Conservation (phyloP, 2,888 invertebrate species). For the Apamea anceps region DNA sequence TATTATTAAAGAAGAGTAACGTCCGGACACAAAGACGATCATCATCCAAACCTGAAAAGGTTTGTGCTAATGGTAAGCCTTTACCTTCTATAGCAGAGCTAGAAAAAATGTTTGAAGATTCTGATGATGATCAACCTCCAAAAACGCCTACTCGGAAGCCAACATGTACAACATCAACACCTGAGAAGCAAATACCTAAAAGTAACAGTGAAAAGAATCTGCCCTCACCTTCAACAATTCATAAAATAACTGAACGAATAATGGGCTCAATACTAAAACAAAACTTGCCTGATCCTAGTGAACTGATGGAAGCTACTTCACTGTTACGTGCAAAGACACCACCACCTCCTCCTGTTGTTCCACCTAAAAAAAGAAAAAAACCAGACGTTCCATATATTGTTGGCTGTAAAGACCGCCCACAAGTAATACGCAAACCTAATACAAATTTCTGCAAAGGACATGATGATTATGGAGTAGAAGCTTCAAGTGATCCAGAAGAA, state of each 20-base stretch:
- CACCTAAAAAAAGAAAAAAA: slow-evolving; percentile 69
- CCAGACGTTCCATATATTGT: slow-evolving; percentile 70
- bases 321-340: slow-evolving; percentile 24
- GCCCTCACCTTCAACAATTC: slow-evolving; percentile 44
- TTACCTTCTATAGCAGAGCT: slow-evolving; percentile 74
- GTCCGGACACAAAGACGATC: slow-evolving; percentile 1
- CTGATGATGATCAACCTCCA: slow-evolving; percentile 57
- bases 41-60: slow-evolving; percentile 35
- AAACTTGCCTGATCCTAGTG: slow-evolving; percentile 47
- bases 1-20: slow-evolving; percentile 46
- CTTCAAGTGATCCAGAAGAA: slow-evolving; percentile 41
- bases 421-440: slow-evolving; percentile 48
- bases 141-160: neutral
- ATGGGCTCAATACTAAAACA: slow-evolving; percentile 35
- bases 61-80: slow-evolving; percentile 69
- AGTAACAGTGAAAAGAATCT: slow-evolving; percentile 6
- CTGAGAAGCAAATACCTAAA: slow-evolving; percentile 3
- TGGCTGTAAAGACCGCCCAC: slow-evolving; percentile 69
- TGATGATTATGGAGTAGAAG: slow-evolving; percentile 66
- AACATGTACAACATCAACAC: slow-evolving; percentile 22
- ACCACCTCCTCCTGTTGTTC: slow-evolving; percentile 59
- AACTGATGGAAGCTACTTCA: slow-evolving; percentile 40
- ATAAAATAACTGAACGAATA: slow-evolving; percentile 46
- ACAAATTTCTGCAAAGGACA: slow-evolving; percentile 66
- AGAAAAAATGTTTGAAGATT: slow-evolving; percentile 72